These are phyloP conservation scores for Megaceryle alcyon DNA, from an alignment of 2,797 vertebrate genomes.

Conservation along the genomic window DNA sequence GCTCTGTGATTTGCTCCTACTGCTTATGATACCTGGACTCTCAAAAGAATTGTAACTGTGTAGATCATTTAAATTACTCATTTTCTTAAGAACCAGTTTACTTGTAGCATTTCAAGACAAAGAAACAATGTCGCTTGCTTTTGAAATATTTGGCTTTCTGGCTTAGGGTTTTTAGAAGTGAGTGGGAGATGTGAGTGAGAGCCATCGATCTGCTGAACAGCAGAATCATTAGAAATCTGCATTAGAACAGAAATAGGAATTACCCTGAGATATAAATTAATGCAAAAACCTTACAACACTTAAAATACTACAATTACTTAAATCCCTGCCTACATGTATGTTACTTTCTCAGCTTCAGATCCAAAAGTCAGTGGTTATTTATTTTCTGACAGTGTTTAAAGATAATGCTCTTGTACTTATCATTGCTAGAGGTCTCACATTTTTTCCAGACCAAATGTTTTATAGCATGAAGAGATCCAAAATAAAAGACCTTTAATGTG, in stretches of 20 bases:
- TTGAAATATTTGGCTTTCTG: background rate
- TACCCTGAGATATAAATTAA: background rate
- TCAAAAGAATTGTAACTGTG: background rate
- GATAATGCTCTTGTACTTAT: background rate
- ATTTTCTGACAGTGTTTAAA: background rate
- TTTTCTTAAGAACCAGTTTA: background rate
- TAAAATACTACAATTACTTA: background rate
- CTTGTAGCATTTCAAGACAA: background rate
- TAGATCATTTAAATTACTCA: background rate
- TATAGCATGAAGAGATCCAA: background rate
- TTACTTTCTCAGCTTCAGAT: background rate
- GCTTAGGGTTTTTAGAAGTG: background rate
- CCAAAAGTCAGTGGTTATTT: background rate
- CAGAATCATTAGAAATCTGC: background rate
- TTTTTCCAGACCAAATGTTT: background rate
- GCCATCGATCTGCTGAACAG: background rate
- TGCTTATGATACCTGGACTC: background rate
- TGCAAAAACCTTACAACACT: background rate
- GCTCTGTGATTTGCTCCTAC: background rate
- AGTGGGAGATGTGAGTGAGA: background rate
- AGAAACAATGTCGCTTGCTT: background rate
- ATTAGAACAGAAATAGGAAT: background rate
- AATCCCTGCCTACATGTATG: background rate
- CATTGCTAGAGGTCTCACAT: background rate
- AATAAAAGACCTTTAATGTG: conserved; percentile 4